Conservation (phyloP, 2,888 invertebrate species). For the Melanotus villosus region DNA sequence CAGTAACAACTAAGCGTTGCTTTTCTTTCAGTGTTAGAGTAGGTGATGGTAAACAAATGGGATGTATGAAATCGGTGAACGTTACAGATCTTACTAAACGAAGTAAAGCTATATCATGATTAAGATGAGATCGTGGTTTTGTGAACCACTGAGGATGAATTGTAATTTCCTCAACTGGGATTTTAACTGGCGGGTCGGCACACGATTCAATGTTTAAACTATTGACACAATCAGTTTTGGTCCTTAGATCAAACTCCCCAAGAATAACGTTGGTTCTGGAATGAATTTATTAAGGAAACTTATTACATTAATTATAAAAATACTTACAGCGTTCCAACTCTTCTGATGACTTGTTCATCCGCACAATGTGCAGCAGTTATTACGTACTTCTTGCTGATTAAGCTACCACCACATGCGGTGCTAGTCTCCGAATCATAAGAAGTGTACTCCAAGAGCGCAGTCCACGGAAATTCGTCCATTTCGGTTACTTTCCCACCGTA, state of each 20-base stretch:
- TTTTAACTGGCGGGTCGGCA: constrained; percentile 60
- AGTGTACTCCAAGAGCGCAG: constrained; percentile 73
- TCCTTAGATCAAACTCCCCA: constrained; percentile 67
- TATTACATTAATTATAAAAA: neutral
- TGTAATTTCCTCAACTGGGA: constrained; percentile 64
- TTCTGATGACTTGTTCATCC: constrained; percentile 56
- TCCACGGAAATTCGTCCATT: constrained; percentile 77
- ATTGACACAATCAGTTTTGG: constrained; percentile 64
- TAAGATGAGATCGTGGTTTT: neutral
- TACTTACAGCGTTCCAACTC: constrained; percentile 73
- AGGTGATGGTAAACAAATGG: constrained; percentile 61
- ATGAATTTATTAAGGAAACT: too few species aligned
- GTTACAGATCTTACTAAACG: constrained; percentile 60
- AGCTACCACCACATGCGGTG: constrained; percentile 72
- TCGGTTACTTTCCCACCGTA: constrained; percentile 64
- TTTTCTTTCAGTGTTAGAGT: constrained; percentile 54
- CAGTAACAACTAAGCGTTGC: constrained; percentile 60
- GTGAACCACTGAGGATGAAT: constrained; percentile 63
- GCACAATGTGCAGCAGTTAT: constrained; percentile 78
- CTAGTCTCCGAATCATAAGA: neutral
- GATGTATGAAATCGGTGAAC: constrained; percentile 58
- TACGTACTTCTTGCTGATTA: constrained; percentile 73
- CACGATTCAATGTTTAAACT: constrained; percentile 64
- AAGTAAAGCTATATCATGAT: constrained; percentile 67
- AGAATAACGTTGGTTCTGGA: constrained; percentile 55